Base-by-base conservation (phyloP, 1,140 invertebrate genomes). In the Drosophila paulistorum region DNA sequence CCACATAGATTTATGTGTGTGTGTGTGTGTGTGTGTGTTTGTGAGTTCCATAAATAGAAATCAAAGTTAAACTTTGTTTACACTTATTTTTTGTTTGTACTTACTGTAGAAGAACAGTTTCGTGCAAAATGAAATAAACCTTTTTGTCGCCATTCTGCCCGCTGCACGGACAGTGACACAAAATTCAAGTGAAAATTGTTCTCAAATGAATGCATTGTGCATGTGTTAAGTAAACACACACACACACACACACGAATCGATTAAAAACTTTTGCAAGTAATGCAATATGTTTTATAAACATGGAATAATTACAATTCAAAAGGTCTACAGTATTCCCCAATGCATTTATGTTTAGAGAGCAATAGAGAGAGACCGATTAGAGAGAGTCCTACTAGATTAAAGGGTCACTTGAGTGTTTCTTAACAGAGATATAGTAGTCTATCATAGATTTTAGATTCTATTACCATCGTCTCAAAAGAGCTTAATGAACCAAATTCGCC, bases 21-120 rank as follows among this genome's bases (percentile, higher is more conserved):
- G 57, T 39, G 33, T 10, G 55, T 3, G 10, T n/a, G 14, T 7
- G 30, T 30, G 30, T 9, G 30, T n/a, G 23, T 30, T 6, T 9
- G 7, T 5, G 9, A 20, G 14, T 4, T 58, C 55, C 26, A 59
- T 59, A 59, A 59, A 59, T 59, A 59, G 33, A 59, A 59, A 59
- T 59, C 57, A 59, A 39, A 59, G 57, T 59, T 51, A 51, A 51
- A 51, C 17, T 23, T 59, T 59, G 33, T 37, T 59, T 59, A 39
- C 57, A 39, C 17, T 23, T 51, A 23, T 23, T 51, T 51, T 30
- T 51, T 51, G 45, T 48, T 48, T 48, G 45, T 48, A 48, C 45
- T 48, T 48, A 48, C 20, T 9, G 45, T 51, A 51, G 45, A 51
- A 51, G 45, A 51, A 51, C 20, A 23, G 17, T 51, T 51, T 23